Evolutionary conservation across 1,140 invertebrate genomes (phyloP), one percentile per base, ranked within the genome.

Genomic region (Leptinotarsa lineolata): DNA sequence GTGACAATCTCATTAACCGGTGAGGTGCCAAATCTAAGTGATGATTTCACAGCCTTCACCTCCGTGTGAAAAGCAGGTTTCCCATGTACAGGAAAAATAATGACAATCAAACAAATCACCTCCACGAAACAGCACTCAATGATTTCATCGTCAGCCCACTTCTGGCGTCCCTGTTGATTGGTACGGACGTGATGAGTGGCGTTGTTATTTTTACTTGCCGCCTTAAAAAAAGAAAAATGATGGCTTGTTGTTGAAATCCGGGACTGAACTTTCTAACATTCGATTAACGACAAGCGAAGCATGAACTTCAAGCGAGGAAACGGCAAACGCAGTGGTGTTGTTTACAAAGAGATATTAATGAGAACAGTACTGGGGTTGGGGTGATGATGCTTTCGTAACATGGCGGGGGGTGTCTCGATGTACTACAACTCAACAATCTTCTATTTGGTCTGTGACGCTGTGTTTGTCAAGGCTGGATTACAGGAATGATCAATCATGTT

Each of bases 231-330:
- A 45, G 58, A 21, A 61, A 72, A 75, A 68, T 74, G 70, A 77
- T 72, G 59, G 44, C 68, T 63, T 24, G 67, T 45, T 71, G 66
- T 72, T 75, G 67, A 77, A 77, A 77, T 44, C 45, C 67, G 68
- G 71, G 71, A 65, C 70, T 68, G 58, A 73, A 72, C 66, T 74
- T 73, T 70, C 73, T 73, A 77, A 77, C 76, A 77, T 74, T 74
- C 76, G 76, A 77, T 77, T 77, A 77, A 73, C 67, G 71, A 69
- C 71, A 77, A 77, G 68, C 76, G 22, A 70, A 77, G 76, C 76
- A 77, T 77, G 73, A 77, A 77, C 60, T 72, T 72, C 39, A 74
- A 77, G 74, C 60, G 76, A 66, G 70, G 67, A 70, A 68, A 75
- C 70, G 64, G 72, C 76, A 67, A 72, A 73, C 60, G 65, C 76